Percentiles rank a stretch among this genome's conserved stretches.
phyloP scores from a whole-genome alignment of 2,113 vertebrate species.

The Bostrychus sinensis region DNA sequence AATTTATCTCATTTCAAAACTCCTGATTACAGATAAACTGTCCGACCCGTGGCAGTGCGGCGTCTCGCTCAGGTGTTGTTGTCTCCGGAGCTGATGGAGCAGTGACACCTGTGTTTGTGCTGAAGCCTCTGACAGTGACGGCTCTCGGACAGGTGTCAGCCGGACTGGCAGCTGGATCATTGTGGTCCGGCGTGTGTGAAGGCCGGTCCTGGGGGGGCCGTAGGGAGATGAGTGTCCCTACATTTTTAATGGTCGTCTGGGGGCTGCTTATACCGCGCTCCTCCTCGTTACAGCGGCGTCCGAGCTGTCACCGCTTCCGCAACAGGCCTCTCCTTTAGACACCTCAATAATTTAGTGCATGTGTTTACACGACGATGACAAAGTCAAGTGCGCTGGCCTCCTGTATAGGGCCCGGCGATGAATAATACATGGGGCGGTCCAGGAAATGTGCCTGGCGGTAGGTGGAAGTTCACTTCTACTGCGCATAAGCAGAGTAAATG shows the following conservation, averaged over 20 bases:
- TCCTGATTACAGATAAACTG: no score
- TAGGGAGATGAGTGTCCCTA: slow-evolving; percentile 50
- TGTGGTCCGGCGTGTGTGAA: slow-evolving; percentile 19
- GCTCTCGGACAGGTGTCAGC: slow-evolving; percentile 24
- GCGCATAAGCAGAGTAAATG: slow-evolving; percentile 76
- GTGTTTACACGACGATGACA: slow-evolving; percentile 77
- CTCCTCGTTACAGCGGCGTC: slow-evolving; percentile 67
- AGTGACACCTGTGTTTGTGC: neutral
- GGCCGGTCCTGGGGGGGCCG: slow-evolving; percentile 24
- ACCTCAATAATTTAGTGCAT: slow-evolving; percentile 78
- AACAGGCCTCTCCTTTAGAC: slow-evolving; percentile 58
- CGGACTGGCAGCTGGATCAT: slow-evolving; percentile 54
- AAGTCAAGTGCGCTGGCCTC: slow-evolving; percentile 68
- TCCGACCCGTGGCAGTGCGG: no score
- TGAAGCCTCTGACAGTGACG: slow-evolving; percentile 34
- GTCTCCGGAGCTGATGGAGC: slow-evolving; percentile 35
- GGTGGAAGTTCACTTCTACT: slow-evolving; percentile 65
- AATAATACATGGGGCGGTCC: slow-evolving; percentile 73
- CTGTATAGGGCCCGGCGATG: slow-evolving; percentile 62
- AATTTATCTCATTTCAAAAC: no score
- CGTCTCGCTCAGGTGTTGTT: neutral
- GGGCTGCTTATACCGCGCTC: slow-evolving; percentile 59
- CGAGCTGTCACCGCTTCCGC: slow-evolving; percentile 60
- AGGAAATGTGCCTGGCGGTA: slow-evolving; percentile 62
- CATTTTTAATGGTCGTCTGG: slow-evolving; percentile 70